Percentiles rank a stretch among this genome's conserved stretches.
Conservation (phyloP, 2,797 vertebrate genomes). For the Rhinophrynus dorsalis region DNA sequence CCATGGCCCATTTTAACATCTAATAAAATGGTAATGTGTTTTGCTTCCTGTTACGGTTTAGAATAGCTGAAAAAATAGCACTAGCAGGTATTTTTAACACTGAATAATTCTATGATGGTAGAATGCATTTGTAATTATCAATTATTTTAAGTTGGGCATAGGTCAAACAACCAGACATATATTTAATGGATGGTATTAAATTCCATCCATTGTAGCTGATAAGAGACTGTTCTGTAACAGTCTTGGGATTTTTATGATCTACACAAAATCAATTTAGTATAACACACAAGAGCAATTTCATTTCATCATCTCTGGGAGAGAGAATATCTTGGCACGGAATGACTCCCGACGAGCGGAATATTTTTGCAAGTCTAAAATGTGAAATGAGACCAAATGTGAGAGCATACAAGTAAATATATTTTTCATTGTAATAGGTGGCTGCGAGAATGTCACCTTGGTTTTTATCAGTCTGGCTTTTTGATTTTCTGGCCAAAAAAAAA, state of each 20-base stretch:
- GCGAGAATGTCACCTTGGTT: conserved; percentile 40
- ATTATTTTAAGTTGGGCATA: conserved; percentile 38
- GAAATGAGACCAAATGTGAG: conserved; percentile 43
- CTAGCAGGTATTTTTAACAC: conserved; percentile 25
- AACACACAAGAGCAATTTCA: conserved; percentile 47
- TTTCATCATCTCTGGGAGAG: conserved; percentile 33
- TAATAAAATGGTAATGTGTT: conserved; percentile 42
- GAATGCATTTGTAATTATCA: conserved; percentile 43
- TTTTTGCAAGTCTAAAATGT: conserved; percentile 44
- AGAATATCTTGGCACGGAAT: conserved; percentile 31
- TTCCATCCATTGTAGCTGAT: conserved; percentile 40
- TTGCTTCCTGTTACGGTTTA: conserved; percentile 35
- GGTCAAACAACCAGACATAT: conserved; percentile 40
- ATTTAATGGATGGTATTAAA: conserved; percentile 23
- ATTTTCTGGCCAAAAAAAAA: conserved; percentile 12
- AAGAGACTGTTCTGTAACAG: conserved; percentile 34
- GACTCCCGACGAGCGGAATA: conserved; percentile 24
- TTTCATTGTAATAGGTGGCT: conserved; percentile 40
- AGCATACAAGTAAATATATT: conserved; percentile 38
- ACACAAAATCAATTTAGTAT: conserved; percentile 49
- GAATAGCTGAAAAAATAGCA: not conserved
- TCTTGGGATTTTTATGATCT: conserved; percentile 41
- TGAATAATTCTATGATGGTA: not conserved
- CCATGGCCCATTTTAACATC: conserved; percentile 24
- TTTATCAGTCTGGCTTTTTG: conserved; percentile 8